Conservation (phyloP, 2,797 vertebrate genomes). For the Poliocrania exsul region DNA sequence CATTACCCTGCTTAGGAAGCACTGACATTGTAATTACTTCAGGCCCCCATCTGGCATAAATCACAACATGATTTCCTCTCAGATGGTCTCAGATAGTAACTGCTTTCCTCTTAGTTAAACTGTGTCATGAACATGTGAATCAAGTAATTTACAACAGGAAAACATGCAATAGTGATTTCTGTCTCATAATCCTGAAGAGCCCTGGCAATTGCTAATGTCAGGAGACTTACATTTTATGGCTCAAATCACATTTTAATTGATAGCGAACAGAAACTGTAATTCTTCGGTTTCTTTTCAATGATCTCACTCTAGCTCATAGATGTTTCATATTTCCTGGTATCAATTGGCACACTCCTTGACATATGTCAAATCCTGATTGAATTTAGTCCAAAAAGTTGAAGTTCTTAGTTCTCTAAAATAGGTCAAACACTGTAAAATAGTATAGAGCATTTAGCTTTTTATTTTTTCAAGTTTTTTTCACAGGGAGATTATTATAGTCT, state of each 20-base stretch:
- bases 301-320: not conserved
- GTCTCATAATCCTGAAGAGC: not conserved
- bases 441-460: not conserved
- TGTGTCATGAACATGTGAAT: not conserved
- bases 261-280: not conserved
- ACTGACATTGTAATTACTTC: slow-evolving; percentile 23
- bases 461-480: not conserved
- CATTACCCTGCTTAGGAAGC: not conserved
- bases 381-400: not conserved
- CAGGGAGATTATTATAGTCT: not conserved
- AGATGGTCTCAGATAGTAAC: not conserved
- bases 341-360: not conserved
- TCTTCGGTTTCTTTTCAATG: not conserved
- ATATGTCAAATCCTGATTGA: not conserved
- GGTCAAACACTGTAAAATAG: not conserved
- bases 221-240: not conserved
- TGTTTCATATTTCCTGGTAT: not conserved
- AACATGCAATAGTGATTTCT: not conserved
- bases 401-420: not conserved
- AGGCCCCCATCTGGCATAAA: slow-evolving; percentile 36
- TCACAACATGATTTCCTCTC: slow-evolving; percentile 25
- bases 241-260: not conserved
- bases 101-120: slow-evolving; percentile 13
- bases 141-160: not conserved
- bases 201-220: not conserved